phyloP scores from a whole-genome alignment of 1,140 invertebrate species.

The Andricus grossulariae region DNA sequence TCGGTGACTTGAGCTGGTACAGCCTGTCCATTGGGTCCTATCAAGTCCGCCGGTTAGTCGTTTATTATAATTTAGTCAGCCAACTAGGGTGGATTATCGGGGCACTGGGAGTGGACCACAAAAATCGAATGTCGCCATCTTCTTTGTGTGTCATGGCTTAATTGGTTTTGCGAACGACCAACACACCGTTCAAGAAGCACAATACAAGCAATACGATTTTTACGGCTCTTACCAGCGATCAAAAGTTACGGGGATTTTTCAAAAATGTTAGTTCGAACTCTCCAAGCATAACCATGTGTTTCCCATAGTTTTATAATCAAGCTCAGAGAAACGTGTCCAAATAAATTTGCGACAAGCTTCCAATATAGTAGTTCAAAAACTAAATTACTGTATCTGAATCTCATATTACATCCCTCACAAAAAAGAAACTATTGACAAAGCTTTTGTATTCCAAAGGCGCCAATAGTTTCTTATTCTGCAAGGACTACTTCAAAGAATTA shows the following conservation, averaged over 20 bases:
- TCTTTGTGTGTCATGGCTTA: neutral
- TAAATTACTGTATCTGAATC: neutral
- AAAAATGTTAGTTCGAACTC: slow-evolving; percentile 27
- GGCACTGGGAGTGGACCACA: slow-evolving; percentile 32
- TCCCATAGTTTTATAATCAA: neutral
- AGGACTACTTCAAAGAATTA: too few species aligned
- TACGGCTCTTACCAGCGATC: slow-evolving; percentile 27
- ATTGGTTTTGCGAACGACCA: slow-evolving; percentile 6
- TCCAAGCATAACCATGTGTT: slow-evolving; percentile 18
- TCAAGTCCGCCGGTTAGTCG: slow-evolving; percentile 75
- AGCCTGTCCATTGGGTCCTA: slow-evolving; percentile 90
- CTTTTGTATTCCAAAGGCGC: neutral
- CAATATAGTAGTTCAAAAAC: neutral
- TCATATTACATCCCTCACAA: neutral
- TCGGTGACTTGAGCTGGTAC: slow-evolving; percentile 90
- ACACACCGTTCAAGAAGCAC: slow-evolving; percentile 24
- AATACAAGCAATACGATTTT: slow-evolving; percentile 28
- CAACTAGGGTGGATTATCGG: slow-evolving; percentile 58
- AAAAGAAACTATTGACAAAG: neutral
- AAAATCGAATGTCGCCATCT: slow-evolving; percentile 16
- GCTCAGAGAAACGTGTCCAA: slow-evolving; percentile 3
- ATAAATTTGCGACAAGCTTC: neutral
- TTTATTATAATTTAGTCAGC: slow-evolving; percentile 69
- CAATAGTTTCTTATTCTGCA: too few species aligned
- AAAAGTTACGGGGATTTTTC: neutral